Percentiles rank a stretch among this genome's conserved stretches.
These are phyloP conservation scores for Morphnarchus princeps DNA, from an alignment of 2,113 vertebrate genomes.

Conservation along the genomic window DNA sequence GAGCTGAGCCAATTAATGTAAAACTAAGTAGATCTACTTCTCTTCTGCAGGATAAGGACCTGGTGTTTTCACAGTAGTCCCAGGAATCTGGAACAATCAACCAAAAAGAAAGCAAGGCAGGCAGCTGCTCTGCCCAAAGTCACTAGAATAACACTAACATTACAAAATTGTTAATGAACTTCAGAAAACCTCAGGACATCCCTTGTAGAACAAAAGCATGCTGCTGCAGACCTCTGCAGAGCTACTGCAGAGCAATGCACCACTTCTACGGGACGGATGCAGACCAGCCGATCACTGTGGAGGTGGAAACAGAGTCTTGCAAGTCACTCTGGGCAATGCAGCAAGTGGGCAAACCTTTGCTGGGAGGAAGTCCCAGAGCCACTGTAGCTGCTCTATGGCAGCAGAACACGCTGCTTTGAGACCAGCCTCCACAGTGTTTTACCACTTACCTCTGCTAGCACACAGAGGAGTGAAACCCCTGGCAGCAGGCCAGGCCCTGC, in stretches of 20 bases:
- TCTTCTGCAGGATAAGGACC: neutral
- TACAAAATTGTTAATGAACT: neutral
- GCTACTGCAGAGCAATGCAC: neutral
- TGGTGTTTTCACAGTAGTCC: neutral
- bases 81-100: neutral
- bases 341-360: neutral
- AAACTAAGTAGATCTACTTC: neutral
- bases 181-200: neutral
- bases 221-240: neutral
- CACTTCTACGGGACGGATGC: fast-evolving
- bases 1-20: neutral
- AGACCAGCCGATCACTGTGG: fast-evolving
- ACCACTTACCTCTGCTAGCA: fast-evolving
- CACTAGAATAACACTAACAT: neutral
- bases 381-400: fast-evolving
- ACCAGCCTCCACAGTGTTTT: neutral
- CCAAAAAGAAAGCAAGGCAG: neutral
- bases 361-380: neutral
- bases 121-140: neutral
- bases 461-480: neutral
- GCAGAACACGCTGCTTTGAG: neutral
- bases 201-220: fast-evolving
- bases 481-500: neutral
- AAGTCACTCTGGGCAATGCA: neutral
- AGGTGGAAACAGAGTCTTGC: neutral